Percentiles rank a stretch among this genome's conserved stretches.
phyloP scores from a whole-genome alignment of 1,140 invertebrate genomes.

The Drosophila oshimai region DNA sequence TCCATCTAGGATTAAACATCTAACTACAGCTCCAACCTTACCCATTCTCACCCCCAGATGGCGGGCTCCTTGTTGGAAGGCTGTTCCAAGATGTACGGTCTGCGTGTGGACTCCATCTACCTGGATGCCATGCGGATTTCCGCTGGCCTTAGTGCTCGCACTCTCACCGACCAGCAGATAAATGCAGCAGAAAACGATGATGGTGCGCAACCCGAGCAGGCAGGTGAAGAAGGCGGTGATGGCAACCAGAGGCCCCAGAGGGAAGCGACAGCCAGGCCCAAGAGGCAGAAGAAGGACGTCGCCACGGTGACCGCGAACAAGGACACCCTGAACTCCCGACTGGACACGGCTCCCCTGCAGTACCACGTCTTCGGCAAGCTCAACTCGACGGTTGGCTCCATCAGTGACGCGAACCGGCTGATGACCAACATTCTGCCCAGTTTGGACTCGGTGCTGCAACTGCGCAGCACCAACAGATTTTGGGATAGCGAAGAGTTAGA shows the following conservation, averaged over 20 bases:
- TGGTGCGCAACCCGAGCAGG: conserved; percentile 32
- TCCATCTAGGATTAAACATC: too few species aligned
- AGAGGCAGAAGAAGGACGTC: conserved; percentile 68
- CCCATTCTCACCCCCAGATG: too few species aligned
- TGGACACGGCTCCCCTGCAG: conserved; percentile 73
- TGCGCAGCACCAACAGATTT: conserved; percentile 64
- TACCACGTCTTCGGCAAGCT: conserved; percentile 81
- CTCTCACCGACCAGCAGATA: conserved; percentile 50
- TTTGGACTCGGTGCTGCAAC: conserved; percentile 55
- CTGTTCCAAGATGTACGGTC: conserved; percentile 89
- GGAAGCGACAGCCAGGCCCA: conserved; percentile 48
- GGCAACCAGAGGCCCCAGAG: not conserved
- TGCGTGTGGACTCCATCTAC: conserved; percentile 88
- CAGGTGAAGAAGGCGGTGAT: conserved; percentile 13
- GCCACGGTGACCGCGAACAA: conserved; percentile 82
- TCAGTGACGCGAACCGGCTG: conserved; percentile 75
- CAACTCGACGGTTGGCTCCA: conserved; percentile 77
- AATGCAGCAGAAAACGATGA: conserved; percentile 63
- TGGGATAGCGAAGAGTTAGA: conserved; percentile 49
- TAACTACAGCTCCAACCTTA: too few species aligned
- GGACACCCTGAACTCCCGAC: conserved; percentile 77
- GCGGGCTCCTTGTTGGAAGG: conserved; percentile 89
- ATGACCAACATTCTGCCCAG: conserved; percentile 78
- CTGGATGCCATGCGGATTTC: conserved; percentile 87
- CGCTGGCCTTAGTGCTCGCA: conserved; percentile 83